Evolutionary conservation across 1,140 invertebrate genomes (phyloP).

Genomic region (Teleogryllus occipitalis): DNA sequence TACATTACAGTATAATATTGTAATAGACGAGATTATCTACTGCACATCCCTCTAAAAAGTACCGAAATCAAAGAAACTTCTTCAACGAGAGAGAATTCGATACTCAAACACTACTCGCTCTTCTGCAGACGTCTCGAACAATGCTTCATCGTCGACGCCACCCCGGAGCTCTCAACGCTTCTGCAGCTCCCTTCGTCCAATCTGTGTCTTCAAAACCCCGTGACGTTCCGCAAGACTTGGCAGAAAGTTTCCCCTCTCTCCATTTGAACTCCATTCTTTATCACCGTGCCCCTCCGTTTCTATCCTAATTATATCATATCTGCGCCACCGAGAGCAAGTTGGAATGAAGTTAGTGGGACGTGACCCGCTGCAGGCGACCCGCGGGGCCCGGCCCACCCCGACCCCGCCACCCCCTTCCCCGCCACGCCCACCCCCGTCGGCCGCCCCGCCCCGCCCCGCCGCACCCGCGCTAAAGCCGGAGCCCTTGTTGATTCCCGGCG

Average conservation of each 20-base stretch:
- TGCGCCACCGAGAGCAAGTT: neutral
- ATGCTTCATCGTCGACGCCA: too few relatives aligned
- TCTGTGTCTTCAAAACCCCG: conserved; percentile 3
- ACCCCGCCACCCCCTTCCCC: neutral
- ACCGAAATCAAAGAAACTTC: too few relatives aligned
- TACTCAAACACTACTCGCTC: too few relatives aligned
- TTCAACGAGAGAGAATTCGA: too few relatives aligned
- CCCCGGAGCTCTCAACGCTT: too few relatives aligned
- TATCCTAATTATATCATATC: conserved; percentile 2
- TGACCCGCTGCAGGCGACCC: neutral
- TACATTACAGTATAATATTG: too few relatives aligned
- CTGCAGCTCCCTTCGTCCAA: neutral
- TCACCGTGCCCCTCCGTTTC: neutral
- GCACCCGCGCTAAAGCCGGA: neutral
- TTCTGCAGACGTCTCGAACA: too few relatives aligned
- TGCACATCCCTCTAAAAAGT: too few relatives aligned
- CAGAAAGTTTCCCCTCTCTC: neutral
- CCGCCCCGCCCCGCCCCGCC: too few relatives aligned
- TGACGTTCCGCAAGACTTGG: neutral
- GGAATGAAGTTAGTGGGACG: conserved; percentile 3
- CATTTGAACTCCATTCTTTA: conserved; percentile 5
- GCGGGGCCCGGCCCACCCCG: too few relatives aligned
- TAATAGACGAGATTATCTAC: too few relatives aligned
- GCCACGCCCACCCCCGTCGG: neutral
- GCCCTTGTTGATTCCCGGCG: neutral